Percentiles rank a stretch among this genome's conserved stretches.
phyloP scores from a whole-genome alignment of 2,797 vertebrate species.

The Glossophaga mutica region DNA sequence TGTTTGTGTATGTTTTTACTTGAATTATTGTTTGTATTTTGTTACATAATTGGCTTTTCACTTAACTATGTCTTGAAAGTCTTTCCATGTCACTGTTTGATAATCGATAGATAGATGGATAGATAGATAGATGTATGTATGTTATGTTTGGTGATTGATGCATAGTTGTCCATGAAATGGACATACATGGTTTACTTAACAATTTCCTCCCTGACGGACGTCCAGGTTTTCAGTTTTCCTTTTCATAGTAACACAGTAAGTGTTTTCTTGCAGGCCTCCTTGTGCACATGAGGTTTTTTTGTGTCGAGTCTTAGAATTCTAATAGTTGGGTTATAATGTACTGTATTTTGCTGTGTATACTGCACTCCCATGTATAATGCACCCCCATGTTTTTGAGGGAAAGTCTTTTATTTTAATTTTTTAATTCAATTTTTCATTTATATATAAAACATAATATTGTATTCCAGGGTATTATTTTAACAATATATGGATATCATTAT shows the following conservation, averaged over 20 bases:
- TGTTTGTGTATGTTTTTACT: not conserved
- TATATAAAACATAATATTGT: too few species aligned
- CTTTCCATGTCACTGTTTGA: not conserved
- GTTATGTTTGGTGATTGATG: not conserved
- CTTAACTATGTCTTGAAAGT: not conserved
- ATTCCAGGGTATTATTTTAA: too few species aligned
- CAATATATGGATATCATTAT: too few species aligned
- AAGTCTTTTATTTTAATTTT: too few species aligned
- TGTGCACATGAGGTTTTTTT: not conserved
- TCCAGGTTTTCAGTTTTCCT: not conserved
- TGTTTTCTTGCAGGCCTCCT: not conserved
- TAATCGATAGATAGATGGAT: not conserved
- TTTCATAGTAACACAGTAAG: not conserved
- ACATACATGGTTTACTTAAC: not conserved
- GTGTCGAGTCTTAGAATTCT: not conserved
- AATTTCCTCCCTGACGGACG: not conserved
- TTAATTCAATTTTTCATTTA: too few species aligned
- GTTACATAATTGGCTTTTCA: not conserved
- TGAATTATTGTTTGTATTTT: not conserved
- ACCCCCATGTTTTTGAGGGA: too few species aligned
- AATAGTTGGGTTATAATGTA: not conserved
- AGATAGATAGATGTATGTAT: not conserved
- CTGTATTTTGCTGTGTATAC: too few species aligned
- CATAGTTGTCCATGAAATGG: not conserved
- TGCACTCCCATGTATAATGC: too few species aligned